Evolutionary conservation across 2,113 vertebrate species (phyloP), one percentile per base, ranked within the genome.

Genomic region (Vireo altiloquus): DNA sequence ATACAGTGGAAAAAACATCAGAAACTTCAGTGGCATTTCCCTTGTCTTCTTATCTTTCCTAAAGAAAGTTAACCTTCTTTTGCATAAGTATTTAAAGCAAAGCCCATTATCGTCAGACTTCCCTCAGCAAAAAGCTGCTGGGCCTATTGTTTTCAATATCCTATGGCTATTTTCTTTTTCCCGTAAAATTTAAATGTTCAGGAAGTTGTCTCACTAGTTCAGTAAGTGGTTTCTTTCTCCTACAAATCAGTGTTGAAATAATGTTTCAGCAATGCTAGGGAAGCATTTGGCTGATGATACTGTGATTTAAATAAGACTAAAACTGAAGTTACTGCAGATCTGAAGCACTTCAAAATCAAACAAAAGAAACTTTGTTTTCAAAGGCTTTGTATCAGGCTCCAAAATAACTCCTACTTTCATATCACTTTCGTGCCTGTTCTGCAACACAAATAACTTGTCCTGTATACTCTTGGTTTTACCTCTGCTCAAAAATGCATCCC

Each of bases 91-190:
- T 85, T 89, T 95, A 94, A 94, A 94, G 77, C 63, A 93, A 96
- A 94, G 71, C 6, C 59, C 42, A 66, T 82, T 94, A 82, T 85
- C 90, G 66, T 72, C 90, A 94, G 57, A 75, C 28, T 82, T 94
- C 46, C 60, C 71, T 79, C 79, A 70, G 82, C 63, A 88, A 76
- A 89, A 85, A 56, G 78, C 68, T 93, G 60, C 42, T 52, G 47
- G 56, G 33, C 35, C 79, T 86, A 97, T 96, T 96, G 95, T 96
- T 82, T 81, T 53, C 88, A 70, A 77, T 93, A 96, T 96, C 92
- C 93, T 94, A 92, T 75, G 47, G 46, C 66, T 96, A 50, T 76
- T 80, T 90, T 94, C 53, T 88, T 94, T 84, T 95, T 93, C 92
- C 95, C 3, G 27, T 92, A 95, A 95, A 96, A 92, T 87, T 77